These are phyloP conservation scores for Pelagia noctiluca DNA, from an alignment of 30 jellyfish, hydroid and myxozoan species.

Conservation along the genomic window DNA sequence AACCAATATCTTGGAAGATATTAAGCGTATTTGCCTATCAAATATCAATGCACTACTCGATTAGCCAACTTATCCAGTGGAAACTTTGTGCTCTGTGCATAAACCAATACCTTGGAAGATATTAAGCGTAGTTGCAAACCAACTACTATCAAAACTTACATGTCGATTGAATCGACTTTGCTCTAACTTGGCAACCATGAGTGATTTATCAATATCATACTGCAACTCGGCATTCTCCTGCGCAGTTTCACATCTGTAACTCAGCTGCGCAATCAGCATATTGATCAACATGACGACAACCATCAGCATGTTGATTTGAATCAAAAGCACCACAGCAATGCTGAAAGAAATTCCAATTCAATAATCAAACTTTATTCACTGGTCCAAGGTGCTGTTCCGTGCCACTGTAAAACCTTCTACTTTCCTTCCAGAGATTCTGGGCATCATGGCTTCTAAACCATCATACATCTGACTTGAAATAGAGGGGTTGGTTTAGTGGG, in stretches of 20 bases:
- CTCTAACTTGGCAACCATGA: slow-evolving; percentile 71
- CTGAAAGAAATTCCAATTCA: slow-evolving; percentile 31
- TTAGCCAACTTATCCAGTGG: too few relatives aligned
- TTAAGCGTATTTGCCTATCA: neutral
- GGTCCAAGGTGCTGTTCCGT: neutral
- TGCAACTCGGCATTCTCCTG: slow-evolving; percentile 75
- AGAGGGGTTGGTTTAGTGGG: neutral
- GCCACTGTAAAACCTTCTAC: neutral
- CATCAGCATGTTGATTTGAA: slow-evolving; percentile 83
- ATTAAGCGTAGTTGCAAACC: neutral
- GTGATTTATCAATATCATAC: slow-evolving; percentile 81
- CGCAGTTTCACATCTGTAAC: slow-evolving; percentile 82
- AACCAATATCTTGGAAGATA: neutral
- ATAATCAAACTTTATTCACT: neutral
- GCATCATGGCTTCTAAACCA: neutral
- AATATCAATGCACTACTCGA: neutral
- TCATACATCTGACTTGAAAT: too few relatives aligned
- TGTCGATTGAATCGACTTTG: slow-evolving; percentile 52
- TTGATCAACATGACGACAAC: slow-evolving; percentile 77
- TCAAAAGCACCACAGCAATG: slow-evolving; percentile 57
- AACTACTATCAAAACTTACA: slow-evolving; percentile 45
- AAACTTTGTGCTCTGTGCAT: too few relatives aligned
- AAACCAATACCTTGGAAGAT: neutral
- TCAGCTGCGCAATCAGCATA: slow-evolving; percentile 94
- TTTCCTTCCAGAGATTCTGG: neutral